Percentiles rank a stretch among this genome's conserved stretches.
Conservation (phyloP, 2,113 vertebrate genomes). For the Smithornis capensis region DNA sequence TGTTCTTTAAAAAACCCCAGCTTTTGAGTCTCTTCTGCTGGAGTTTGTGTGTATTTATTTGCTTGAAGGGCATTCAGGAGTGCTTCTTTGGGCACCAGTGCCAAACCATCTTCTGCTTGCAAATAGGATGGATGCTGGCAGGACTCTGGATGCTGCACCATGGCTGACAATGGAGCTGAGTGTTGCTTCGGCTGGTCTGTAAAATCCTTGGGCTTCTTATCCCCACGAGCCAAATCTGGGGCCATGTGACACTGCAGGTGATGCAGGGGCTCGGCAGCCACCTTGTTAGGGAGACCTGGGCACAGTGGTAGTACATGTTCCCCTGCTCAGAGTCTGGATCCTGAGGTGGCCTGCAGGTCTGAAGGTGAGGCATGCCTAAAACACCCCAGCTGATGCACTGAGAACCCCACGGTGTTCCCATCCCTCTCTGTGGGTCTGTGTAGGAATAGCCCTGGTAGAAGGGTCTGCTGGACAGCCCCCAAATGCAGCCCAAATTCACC, state of each 20-base stretch:
- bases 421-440: not conserved
- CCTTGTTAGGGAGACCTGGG: not conserved
- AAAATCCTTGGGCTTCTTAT: not conserved
- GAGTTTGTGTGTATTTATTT: not conserved
- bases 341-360: not conserved
- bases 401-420: rapidly evolving
- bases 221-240: rapidly evolving
- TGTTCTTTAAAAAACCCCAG: rapidly evolving
- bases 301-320: rapidly evolving
- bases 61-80: slow-evolving; percentile 40
- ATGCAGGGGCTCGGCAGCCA: not conserved
- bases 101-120: not conserved
- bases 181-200: not conserved
- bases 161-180: not conserved
- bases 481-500: not conserved
- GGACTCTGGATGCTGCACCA: not conserved
- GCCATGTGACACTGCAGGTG: not conserved
- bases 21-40: not conserved
- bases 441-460: not conserved
- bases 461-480: not conserved
- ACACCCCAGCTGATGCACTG: rapidly evolving
- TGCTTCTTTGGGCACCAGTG: not conserved
- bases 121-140: not conserved
- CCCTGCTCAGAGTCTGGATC: not conserved
- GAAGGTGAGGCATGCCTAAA: not conserved